These are phyloP conservation scores for Clamator glandarius DNA, from an alignment of 2,797 vertebrate species.

Conservation along the genomic window DNA sequence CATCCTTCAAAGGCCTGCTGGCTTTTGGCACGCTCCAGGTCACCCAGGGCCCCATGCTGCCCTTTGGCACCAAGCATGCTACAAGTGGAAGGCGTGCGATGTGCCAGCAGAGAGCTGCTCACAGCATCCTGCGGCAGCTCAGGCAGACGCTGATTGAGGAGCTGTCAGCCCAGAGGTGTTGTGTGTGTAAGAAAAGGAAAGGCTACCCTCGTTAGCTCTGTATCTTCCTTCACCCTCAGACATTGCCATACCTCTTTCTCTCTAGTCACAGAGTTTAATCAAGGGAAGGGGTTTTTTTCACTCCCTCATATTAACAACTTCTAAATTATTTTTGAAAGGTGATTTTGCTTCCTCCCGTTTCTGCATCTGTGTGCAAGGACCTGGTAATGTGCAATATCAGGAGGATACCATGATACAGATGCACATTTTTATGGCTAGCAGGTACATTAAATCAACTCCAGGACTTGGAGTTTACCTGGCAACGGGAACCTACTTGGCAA, in stretches of 20 bases:
- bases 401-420: not conserved
- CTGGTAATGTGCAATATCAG: not conserved
- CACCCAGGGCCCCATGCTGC: not conserved
- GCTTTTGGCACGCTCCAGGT: not conserved
- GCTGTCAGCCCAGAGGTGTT: not conserved
- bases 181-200: not conserved
- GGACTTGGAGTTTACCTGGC: not conserved
- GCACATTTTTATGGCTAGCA: not conserved
- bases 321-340: not conserved
- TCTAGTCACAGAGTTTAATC: not conserved
- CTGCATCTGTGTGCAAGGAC: fast-evolving
- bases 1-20: not conserved
- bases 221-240: not conserved
- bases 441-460: not conserved
- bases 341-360: not conserved
- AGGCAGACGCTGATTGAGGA: not conserved
- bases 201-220: not conserved
- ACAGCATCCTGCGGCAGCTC: not conserved
- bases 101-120: not conserved
- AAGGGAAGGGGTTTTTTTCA: not conserved
- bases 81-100: not conserved
- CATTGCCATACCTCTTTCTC: not conserved
- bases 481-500: not conserved
- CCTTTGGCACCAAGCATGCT: not conserved
- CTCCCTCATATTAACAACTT: not conserved